Base-by-base conservation (phyloP, 2,888 invertebrate genomes). In the Drosophila kambysellisi region DNA sequence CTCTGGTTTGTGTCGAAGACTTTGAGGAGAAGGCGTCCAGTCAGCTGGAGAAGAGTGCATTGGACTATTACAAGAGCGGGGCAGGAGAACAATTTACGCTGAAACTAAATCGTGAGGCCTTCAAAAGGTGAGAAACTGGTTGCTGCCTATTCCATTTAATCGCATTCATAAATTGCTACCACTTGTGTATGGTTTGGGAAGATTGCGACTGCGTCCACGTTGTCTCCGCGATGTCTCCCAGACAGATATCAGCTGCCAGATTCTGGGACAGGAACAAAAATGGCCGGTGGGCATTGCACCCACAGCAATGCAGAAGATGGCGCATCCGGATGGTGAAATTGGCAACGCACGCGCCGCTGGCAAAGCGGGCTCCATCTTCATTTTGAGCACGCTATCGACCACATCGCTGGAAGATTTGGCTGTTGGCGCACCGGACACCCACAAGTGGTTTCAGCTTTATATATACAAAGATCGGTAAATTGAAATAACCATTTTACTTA, bases 371-470 rank as follows among this genome's bases (percentile, higher is more conserved):
- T 96, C 96, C 0, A 94, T 98, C 75, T 98, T 95, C 91, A 97
- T 96, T 25, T 93, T 98, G 59, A 98, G 98, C 80, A 98, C 98
- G 0, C 95, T 98, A 70, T 94, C 98, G 0, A 98, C 98, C 0
- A 96, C 96, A 80, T 97, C 97, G 39, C 95, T 99, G 66, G 98
- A 98, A 93, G 97, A 98, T 92, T 96, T 98, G 1, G 96, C 97
- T 0, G 92, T 94, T 71, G 96, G 95, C 1, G 96, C 97, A 0
- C 97, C 98, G 0, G 92, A 95, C n/a, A 96, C 95, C 0, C 93
- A 95, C n/a, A 97, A 97, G 91, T 98, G 98, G 98, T 98, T 98
- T 92, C 98, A 99, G 93, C 94, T 99, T 0, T 99, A 98, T 91
- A 96, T 99, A 79, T 98, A 97, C 92, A 96, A 95, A 76, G 96